phyloP scores from a whole-genome alignment of 2,888 invertebrate genomes.

The Glaucopsyche alexis region DNA sequence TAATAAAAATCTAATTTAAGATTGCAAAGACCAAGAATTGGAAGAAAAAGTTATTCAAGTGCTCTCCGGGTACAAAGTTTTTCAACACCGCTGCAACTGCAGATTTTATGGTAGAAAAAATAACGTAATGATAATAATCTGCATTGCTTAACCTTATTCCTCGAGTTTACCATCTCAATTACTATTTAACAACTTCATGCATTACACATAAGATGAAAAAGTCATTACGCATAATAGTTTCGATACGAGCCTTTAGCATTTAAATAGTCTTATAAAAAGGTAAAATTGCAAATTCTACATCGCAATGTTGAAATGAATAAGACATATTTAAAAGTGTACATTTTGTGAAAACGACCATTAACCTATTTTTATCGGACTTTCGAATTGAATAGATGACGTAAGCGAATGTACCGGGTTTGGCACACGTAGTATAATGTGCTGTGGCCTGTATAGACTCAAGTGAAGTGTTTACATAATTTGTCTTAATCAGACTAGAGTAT shows the following conservation, averaged over 20 bases:
- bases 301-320: constrained; percentile 44
- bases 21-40: background rate
- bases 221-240: constrained; percentile 1
- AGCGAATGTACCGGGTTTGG: constrained; percentile 56
- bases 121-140: background rate
- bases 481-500: constrained; percentile 20
- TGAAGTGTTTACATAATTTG: constrained; percentile 32
- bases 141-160: background rate
- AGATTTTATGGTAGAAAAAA: constrained; percentile 1
- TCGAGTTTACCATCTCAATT: background rate
- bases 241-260: constrained; percentile 16
- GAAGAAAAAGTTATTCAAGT: background rate
- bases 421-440: constrained; percentile 46
- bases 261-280: constrained; percentile 22
- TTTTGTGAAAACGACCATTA: constrained; percentile 64
- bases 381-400: constrained; percentile 63
- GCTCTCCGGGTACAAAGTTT: background rate
- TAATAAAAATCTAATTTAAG: constrained; percentile 1
- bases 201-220: constrained; percentile 6
- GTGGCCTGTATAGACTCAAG: constrained; percentile 32
- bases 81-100: background rate
- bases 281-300: constrained; percentile 17
- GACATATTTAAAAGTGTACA: constrained; percentile 55
- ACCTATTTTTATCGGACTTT: constrained; percentile 71
- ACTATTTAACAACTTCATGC: background rate